A percentile compares a stretch with the other conserved stretches of the same genome.
These are phyloP conservation scores for Aldabrachelys gigantea DNA, from an alignment of 2,113 vertebrate genomes.

Conservation along the genomic window DNA sequence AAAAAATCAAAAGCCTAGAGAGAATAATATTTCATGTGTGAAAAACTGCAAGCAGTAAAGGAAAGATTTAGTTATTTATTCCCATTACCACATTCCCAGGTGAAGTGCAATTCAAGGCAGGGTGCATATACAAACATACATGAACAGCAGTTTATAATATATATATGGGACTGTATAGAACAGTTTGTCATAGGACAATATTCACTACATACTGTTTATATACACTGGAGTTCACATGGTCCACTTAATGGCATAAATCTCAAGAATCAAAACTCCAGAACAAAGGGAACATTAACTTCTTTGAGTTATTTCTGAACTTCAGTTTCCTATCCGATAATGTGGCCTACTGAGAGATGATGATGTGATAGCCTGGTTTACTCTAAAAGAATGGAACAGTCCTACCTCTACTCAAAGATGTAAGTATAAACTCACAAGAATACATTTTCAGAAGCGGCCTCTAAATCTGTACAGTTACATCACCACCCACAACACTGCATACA, in stretches of 20 bases:
- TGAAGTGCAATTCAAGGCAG: neutral
- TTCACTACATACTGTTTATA: neutral
- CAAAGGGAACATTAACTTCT: neutral
- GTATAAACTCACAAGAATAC: neutral
- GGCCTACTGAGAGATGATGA: neutral
- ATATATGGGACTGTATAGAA: neutral
- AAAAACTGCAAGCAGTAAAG: neutral
- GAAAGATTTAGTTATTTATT: neutral
- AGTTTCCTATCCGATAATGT: neutral
- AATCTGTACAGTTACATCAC: neutral
- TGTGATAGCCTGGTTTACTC: neutral
- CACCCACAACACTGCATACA: rapidly evolving
- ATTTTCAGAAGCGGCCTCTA: neutral
- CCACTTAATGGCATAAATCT: neutral
- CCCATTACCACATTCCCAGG: neutral
- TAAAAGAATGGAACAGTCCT: neutral
- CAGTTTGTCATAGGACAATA: neutral
- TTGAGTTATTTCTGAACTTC: neutral
- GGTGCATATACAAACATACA: neutral
- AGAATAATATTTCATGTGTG: neutral
- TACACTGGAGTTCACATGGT: neutral
- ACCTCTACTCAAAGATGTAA: neutral
- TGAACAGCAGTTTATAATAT: neutral
- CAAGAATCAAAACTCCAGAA: neutral
- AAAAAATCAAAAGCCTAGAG: neutral